A percentile compares a stretch with the other conserved stretches of the same genome.
Evolutionary conservation across 2,113 vertebrate genomes (phyloP).

Genomic region (Microtus montanus): DNA sequence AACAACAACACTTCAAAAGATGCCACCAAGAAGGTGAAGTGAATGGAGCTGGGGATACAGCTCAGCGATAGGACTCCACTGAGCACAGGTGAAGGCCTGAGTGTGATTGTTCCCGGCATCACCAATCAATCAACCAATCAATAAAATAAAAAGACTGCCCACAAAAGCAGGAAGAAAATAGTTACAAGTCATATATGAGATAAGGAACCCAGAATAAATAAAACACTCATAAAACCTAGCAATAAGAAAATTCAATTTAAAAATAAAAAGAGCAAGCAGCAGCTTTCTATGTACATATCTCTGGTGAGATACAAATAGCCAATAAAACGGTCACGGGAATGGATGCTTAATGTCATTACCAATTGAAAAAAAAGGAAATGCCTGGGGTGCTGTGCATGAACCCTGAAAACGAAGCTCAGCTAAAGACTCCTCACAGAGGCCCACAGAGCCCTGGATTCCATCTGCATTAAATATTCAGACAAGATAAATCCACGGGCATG

Average conservation of each 20-base stretch:
- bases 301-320: background rate
- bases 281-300: background rate
- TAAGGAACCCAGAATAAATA: background rate
- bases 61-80: background rate
- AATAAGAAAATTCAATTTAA: background rate
- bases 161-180: background rate
- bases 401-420: background rate
- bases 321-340: background rate
- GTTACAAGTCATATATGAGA: background rate
- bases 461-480: conserved; percentile 1
- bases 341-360: background rate
- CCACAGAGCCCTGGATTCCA: background rate
- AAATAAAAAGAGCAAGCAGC: background rate
- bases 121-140: background rate
- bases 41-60: background rate
- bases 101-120: background rate
- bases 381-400: background rate
- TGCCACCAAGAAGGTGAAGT: background rate
- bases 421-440: background rate
- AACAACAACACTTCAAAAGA: background rate
- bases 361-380: background rate
- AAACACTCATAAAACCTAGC: conserved; percentile 14
- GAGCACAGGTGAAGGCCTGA: background rate
- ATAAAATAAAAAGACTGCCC: background rate
- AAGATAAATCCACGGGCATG: background rate